Conservation (phyloP, 2,888 invertebrate species). For the Polylopha cassiicola region DNA sequence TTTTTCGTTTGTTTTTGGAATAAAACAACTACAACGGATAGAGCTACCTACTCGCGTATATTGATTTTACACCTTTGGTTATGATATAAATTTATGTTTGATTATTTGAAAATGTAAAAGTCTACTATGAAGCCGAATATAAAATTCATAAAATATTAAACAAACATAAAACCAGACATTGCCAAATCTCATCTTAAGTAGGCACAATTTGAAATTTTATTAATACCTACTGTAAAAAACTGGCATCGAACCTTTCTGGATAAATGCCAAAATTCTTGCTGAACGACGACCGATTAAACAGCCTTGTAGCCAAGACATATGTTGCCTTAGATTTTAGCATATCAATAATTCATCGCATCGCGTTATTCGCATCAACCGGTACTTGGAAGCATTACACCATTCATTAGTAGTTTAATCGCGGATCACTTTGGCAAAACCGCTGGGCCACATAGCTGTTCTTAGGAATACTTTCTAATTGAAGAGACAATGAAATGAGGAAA, state of each 20-base stretch:
- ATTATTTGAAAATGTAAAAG: too few relatives aligned
- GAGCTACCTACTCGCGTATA: too few relatives aligned
- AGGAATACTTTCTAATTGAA: slow-evolving; percentile 36
- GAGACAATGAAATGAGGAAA: too few relatives aligned
- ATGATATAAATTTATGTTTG: too few relatives aligned
- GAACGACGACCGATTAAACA: slow-evolving; percentile 48
- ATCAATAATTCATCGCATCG: slow-evolving; percentile 72
- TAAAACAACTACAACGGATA: too few relatives aligned
- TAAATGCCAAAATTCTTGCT: slow-evolving; percentile 16
- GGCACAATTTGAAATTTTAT: slow-evolving; percentile 32
- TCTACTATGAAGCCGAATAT: too few relatives aligned
- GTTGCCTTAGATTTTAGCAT: slow-evolving; percentile 66
- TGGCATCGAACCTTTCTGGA: slow-evolving; percentile 17
- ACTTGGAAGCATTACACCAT: slow-evolving; percentile 71
- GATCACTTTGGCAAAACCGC: slow-evolving; percentile 74
- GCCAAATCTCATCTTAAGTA: slow-evolving; percentile 34
- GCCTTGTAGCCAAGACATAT: slow-evolving; percentile 63
- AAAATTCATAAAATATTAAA: slow-evolving; percentile 25
- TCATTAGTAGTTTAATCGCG: slow-evolving; percentile 73
- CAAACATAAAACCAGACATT: slow-evolving; percentile 31
- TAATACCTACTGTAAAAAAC: slow-evolving; percentile 16
- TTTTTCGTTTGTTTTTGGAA: too few relatives aligned
- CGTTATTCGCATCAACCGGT: slow-evolving; percentile 72
- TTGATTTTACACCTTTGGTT: too few relatives aligned
- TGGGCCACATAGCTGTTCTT: slow-evolving; percentile 61